Conservation (phyloP, 2,797 vertebrate genomes). For the Chiloscyllium punctatum region DNA sequence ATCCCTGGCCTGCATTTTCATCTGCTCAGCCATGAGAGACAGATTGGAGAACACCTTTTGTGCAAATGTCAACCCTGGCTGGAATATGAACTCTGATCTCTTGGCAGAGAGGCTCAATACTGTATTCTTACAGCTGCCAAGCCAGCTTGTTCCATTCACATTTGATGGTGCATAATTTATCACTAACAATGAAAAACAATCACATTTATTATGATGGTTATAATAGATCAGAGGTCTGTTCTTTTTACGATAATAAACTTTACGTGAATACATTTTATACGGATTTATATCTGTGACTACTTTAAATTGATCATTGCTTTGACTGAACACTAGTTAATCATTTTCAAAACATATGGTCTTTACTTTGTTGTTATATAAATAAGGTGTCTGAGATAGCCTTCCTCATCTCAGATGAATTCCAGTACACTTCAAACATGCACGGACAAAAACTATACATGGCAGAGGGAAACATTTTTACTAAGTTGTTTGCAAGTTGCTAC, state of each 20-base stretch:
- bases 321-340: background rate
- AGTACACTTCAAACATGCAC: background rate
- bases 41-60: background rate
- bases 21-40: background rate
- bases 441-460: background rate
- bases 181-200: background rate
- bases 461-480: background rate
- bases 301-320: background rate
- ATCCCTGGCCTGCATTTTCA: background rate
- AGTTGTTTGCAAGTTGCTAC: background rate
- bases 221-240: background rate
- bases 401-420: background rate
- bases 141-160: background rate
- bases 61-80: background rate
- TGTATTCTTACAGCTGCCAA: background rate
- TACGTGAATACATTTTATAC: background rate
- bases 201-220: background rate
- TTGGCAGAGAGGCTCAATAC: background rate
- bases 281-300: background rate
- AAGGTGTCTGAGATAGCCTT: background rate
- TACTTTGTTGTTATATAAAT: background rate
- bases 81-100: slow-evolving; percentile 10
- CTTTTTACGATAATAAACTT: background rate
- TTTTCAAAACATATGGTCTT: background rate
- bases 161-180: background rate